phyloP scores from a whole-genome alignment of 2,888 invertebrate species.

The Lasioglossum malachurum region DNA sequence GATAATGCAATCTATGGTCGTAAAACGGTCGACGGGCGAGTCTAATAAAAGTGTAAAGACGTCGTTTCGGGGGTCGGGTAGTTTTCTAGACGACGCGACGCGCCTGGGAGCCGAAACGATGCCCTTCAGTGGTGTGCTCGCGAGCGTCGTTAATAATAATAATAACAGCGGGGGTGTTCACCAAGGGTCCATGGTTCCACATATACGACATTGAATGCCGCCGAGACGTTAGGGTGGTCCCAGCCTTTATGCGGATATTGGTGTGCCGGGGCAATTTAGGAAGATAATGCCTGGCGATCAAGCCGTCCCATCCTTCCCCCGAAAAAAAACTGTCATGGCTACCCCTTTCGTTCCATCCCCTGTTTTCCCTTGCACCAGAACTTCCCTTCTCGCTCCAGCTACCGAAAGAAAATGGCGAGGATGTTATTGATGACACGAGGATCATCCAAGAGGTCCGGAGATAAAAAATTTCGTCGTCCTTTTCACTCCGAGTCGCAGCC shows the following conservation, averaged over 20 bases:
- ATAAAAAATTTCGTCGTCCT: conserved; percentile 50
- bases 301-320: conserved; percentile 69
- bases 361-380: conserved; percentile 6
- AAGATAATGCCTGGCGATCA: conserved; percentile 79
- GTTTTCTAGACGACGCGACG: background rate
- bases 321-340: conserved; percentile 48
- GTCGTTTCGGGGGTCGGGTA: background rate
- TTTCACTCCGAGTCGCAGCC: conserved; percentile 34
- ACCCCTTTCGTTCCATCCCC: background rate
- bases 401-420: conserved; percentile 57
- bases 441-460: conserved; percentile 40
- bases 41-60: conserved; percentile 35
- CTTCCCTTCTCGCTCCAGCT: conserved; percentile 48
- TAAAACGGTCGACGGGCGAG: conserved; percentile 9
- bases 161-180: conserved; percentile 61
- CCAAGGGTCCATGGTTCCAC: conserved; percentile 38
- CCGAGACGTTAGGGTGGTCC: conserved; percentile 47
- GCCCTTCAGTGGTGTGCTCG: conserved; percentile 11
- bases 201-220: conserved; percentile 48
- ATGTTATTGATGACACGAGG: conserved; percentile 76
- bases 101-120: conserved; percentile 9
- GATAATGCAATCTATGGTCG: conserved; percentile 5
- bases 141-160: conserved; percentile 67
- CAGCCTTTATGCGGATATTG: conserved; percentile 67
- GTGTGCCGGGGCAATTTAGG: conserved; percentile 75